A percentile compares a stretch with the other conserved stretches of the same genome.
Evolutionary conservation across 2,888 invertebrate genomes (phyloP).

Genomic region (Brachynemurus nebulosus): DNA sequence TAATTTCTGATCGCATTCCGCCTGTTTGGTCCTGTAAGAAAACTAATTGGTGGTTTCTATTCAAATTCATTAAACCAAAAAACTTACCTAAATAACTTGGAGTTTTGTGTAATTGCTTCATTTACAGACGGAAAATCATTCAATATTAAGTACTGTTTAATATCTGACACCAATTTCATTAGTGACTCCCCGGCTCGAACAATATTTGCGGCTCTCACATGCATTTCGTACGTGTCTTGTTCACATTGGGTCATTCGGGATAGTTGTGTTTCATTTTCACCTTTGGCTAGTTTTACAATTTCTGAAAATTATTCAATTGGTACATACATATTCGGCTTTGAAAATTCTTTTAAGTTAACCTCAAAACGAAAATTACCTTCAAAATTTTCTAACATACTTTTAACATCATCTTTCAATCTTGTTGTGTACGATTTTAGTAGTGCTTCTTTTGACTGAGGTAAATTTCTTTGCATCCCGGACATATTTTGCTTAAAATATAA

Average conservation of each 20-base stretch:
- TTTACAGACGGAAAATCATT: slow-evolving; percentile 98
- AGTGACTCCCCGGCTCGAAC: slow-evolving; percentile 93
- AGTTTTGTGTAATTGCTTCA: slow-evolving; percentile 90
- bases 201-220: slow-evolving; percentile 91
- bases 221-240: slow-evolving; percentile 94
- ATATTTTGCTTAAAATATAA: too few species aligned
- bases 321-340: background rate
- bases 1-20: slow-evolving; percentile 85
- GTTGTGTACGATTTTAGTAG: slow-evolving; percentile 89
- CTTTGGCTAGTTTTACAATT: slow-evolving; percentile 76
- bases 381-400: slow-evolving; percentile 95
- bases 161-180: slow-evolving; percentile 93
- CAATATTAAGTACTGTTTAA: slow-evolving; percentile 93
- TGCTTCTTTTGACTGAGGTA: slow-evolving; percentile 91
- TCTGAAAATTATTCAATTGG: slow-evolving; percentile 41
- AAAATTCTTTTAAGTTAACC: background rate
- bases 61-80: slow-evolving; percentile 5
- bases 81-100: slow-evolving; percentile 53
- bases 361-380: slow-evolving; percentile 46
- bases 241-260: slow-evolving; percentile 85
- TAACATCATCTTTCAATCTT: slow-evolving; percentile 88
- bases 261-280: slow-evolving; percentile 83
- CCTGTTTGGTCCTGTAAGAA: slow-evolving; percentile 60
- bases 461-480: slow-evolving; percentile 45
- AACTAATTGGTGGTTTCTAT: background rate